Percentiles rank a stretch among this genome's conserved stretches.
phyloP scores from a whole-genome alignment of 1,140 invertebrate species.

The Apocrypta bakeri region DNA sequence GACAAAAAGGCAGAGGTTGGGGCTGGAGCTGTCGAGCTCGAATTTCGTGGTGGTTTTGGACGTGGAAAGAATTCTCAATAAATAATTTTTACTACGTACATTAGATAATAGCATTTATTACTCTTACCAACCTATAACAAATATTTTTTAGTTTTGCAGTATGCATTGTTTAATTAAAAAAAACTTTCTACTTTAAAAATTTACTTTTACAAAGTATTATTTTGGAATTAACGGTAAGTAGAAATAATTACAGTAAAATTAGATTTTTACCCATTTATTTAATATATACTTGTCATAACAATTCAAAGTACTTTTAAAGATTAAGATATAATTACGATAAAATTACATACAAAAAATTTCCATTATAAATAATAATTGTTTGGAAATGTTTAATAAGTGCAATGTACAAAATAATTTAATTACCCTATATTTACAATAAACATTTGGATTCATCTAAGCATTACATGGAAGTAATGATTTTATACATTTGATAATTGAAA shows the following conservation, averaged over 20 bases:
- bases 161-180: too few relatives aligned
- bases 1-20: conserved; percentile 98
- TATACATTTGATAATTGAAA: conserved; percentile 25
- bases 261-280: conserved; percentile 38
- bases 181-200: background rate
- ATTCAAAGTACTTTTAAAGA: conserved; percentile 32
- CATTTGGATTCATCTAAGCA: conserved; percentile 11
- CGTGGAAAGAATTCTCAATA: conserved; percentile 71
- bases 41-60: conserved; percentile 81
- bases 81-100: conserved; percentile 55
- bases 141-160: background rate
- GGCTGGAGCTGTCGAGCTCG: conserved; percentile 89
- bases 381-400: conserved; percentile 20
- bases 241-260: conserved; percentile 11
- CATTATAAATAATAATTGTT: conserved; percentile 21
- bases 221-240: conserved; percentile 4
- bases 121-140: background rate
- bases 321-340: too few relatives aligned
- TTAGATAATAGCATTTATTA: conserved; percentile 29
- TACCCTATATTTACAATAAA: conserved; percentile 38
- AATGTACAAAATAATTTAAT: conserved; percentile 10
- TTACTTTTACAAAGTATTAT: background rate
- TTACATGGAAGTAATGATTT: conserved; percentile 42
- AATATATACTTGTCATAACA: conserved; percentile 39
- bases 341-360: too few relatives aligned